A percentile compares a stretch with the other conserved stretches of the same genome.
Conservation (phyloP, 2,888 invertebrate species). For the Melieria omissa region DNA sequence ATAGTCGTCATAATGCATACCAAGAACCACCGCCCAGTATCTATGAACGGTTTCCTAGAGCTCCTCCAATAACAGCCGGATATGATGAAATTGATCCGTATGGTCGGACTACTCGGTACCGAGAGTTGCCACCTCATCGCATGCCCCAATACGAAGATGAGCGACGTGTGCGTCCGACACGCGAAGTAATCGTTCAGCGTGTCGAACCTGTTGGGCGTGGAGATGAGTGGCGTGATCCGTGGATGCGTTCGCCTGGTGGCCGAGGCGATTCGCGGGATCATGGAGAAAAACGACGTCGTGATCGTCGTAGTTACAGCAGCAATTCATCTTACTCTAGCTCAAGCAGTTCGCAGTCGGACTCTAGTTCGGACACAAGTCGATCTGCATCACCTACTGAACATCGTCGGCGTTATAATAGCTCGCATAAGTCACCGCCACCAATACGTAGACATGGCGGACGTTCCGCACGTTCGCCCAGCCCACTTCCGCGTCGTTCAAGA, state of each 20-base stretch:
- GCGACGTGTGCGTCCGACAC: constrained; percentile 73
- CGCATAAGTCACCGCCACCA: constrained; percentile 56
- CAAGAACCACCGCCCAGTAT: constrained; percentile 61
- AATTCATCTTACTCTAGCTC: constrained; percentile 65
- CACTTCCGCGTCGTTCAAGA: constrained; percentile 55
- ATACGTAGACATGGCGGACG: constrained; percentile 54
- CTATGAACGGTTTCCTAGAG: constrained; percentile 58
- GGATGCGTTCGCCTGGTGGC: constrained; percentile 81
- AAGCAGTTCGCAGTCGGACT: constrained; percentile 79
- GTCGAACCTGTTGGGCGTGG: constrained; percentile 71
- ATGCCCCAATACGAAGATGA: constrained; percentile 72
- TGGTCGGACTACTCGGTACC: constrained; percentile 67
- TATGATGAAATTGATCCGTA: constrained; percentile 66
- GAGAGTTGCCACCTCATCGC: constrained; percentile 70
- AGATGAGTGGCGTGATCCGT: constrained; percentile 96
- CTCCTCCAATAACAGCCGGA: constrained; percentile 54
- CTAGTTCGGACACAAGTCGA: constrained; percentile 71
- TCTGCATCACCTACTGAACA: constrained; percentile 60
- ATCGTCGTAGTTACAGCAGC: constrained; percentile 64
- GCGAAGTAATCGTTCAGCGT: constrained; percentile 83
- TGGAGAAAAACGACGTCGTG: constrained; percentile 60
- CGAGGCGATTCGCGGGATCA: constrained; percentile 59
- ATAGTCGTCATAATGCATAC: constrained; percentile 52
- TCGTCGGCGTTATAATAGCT: constrained; percentile 59
- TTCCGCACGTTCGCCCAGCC: constrained; percentile 58